Percentiles rank a stretch among this genome's conserved stretches.
These are phyloP conservation scores for Endomychus coccineus DNA, from an alignment of 2,888 invertebrate genomes.

Conservation along the genomic window DNA sequence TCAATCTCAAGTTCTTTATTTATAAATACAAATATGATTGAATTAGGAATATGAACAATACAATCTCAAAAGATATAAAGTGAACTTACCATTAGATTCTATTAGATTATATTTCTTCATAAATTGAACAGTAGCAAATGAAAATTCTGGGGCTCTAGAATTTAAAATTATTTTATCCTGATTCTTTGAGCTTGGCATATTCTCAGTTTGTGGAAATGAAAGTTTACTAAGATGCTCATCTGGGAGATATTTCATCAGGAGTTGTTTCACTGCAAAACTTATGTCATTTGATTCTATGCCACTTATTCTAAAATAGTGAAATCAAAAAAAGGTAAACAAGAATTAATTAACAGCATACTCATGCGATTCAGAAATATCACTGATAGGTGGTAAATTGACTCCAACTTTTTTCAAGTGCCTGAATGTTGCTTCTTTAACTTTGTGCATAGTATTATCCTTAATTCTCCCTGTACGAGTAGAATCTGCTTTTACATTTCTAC, in stretches of 20 bases:
- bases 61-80: background rate
- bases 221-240: constrained; percentile 43
- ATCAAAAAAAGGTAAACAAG: constrained; percentile 2
- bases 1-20: too few relatives aligned
- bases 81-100: constrained; percentile 9
- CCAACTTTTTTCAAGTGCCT: constrained; percentile 39
- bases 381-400: constrained; percentile 31
- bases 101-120: constrained; percentile 59
- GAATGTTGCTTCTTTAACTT: constrained; percentile 39
- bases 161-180: constrained; percentile 21
- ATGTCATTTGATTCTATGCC: constrained; percentile 38
- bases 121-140: constrained; percentile 58
- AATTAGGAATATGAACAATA: background rate
- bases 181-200: constrained; percentile 14
- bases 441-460: constrained; percentile 31
- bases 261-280: constrained; percentile 50
- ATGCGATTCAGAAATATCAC: constrained; percentile 19
- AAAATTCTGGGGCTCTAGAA: constrained; percentile 51
- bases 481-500: constrained; percentile 6
- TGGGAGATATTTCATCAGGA: constrained; percentile 51
- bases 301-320: constrained; percentile 5
- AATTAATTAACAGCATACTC: constrained; percentile 9
- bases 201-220: constrained; percentile 17
- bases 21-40: too few relatives aligned
- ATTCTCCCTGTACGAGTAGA: constrained; percentile 8